Evolutionary conservation across 1,140 invertebrate genomes (phyloP).

Genomic region (Hycleus phaleratus): DNA sequence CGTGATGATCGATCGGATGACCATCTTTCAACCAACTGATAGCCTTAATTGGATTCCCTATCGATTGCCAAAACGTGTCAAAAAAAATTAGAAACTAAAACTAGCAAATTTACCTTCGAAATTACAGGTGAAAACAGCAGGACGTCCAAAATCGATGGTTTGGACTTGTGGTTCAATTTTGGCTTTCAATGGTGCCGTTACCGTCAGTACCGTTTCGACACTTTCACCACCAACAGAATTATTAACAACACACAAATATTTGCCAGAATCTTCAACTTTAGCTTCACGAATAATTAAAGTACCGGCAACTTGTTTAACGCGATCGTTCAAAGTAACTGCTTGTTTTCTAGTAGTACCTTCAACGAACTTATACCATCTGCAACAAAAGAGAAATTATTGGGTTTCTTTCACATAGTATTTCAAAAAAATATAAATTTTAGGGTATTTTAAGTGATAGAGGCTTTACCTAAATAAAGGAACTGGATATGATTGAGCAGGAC

Average conservation of each 20-base stretch:
- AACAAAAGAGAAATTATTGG: slow-evolving; percentile 27
- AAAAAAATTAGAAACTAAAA: not conserved
- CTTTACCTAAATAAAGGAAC: slow-evolving; percentile 50
- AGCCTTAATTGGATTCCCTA: slow-evolving; percentile 46
- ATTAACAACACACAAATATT: slow-evolving; percentile 89
- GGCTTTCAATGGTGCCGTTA: slow-evolving; percentile 81
- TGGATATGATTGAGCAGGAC: slow-evolving; percentile 60
- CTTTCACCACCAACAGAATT: slow-evolving; percentile 90
- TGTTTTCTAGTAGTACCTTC: slow-evolving; percentile 76
- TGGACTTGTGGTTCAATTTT: slow-evolving; percentile 83
- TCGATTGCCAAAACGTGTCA: not conserved
- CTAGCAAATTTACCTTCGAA: slow-evolving; percentile 66
- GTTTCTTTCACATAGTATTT: not conserved
- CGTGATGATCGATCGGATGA: slow-evolving; percentile 68
- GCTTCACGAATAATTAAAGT: slow-evolving; percentile 87
- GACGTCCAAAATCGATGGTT: slow-evolving; percentile 85
- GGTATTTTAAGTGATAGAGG: not conserved
- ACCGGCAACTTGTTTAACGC: slow-evolving; percentile 88
- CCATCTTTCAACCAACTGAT: slow-evolving; percentile 92
- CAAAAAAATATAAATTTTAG: not conserved
- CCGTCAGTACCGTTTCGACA: slow-evolving; percentile 84
- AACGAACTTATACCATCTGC: slow-evolving; percentile 90
- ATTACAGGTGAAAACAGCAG: slow-evolving; percentile 82
- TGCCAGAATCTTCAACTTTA: slow-evolving; percentile 84
- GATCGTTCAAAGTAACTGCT: slow-evolving; percentile 74